Evolutionary conservation across 37 sponge, comb jelly and placozoan species (phyloP), one percentile per base, ranked within the genome.

Genomic region (Aphrocallistes beatrix): DNA sequence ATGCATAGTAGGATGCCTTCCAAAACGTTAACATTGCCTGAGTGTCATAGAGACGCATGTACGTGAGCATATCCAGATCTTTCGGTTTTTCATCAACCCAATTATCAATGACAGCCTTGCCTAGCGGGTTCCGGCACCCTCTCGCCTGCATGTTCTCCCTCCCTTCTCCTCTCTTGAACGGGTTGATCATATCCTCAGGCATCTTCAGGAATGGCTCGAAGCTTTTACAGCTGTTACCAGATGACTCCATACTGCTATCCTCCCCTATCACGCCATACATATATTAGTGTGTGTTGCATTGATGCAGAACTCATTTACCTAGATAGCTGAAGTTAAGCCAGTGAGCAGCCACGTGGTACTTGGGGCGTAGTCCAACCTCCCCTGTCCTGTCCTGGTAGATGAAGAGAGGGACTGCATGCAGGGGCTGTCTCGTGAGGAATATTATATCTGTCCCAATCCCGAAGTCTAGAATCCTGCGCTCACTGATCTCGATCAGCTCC

Each of bases 341-440:
- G 85, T 95, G 88, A 36, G 96, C 93, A 38, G 75, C 75, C n/a
- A 60, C 75, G n/a, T 60, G 75, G 34, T 60, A 60, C n/a, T 60
- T 60, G 75, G 75, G 8, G 32, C 8, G 25, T 32, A 30, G 32
- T 13, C 28, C 3, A 19, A 28, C 21, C 23, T 37, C 51, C 23
- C 37, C 38, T 17, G 84, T 38, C 34, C 36, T 37, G 83, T 37
- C 82, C 23, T 86, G 69, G 49, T 84, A 87, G 85, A 83, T 94
- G 86, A 94, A 91, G 28, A 97, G 90, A 0, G 99, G 99, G 16
- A 93, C 89, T 32, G 93, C 93, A 85, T 97, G 95, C 0, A 94
- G 90, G 0, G 99, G 99, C 39, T 94, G 94, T 32, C 88, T 90
- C 0, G 91, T 91, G 83, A 97, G 92, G 37, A 90, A 93, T 39